phyloP scores from a whole-genome alignment of 2,113 vertebrate genomes.

The Psittacus erithacus region DNA sequence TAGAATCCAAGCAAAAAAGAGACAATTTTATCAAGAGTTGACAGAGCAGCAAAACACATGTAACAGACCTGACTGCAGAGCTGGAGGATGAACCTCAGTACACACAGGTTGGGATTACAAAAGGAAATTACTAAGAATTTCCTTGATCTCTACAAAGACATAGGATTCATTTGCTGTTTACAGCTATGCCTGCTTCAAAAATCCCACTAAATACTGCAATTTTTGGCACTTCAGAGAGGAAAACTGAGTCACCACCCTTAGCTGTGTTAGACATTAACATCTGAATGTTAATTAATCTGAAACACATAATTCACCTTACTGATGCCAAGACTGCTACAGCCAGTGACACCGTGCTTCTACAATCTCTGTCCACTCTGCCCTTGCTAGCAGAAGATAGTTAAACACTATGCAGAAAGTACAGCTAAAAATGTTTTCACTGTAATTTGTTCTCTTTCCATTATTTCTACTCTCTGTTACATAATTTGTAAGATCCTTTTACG shows the following conservation, averaged over 20 bases:
- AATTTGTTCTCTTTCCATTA: background rate
- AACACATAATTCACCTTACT: fast-evolving
- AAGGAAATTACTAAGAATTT: background rate
- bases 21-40: background rate
- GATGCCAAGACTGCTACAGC: background rate
- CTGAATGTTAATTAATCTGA: background rate
- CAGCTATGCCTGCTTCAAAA: background rate
- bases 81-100: background rate
- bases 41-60: background rate
- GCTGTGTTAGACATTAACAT: too few species aligned
- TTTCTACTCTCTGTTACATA: background rate
- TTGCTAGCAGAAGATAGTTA: background rate
- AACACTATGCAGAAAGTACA: background rate
- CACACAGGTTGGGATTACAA: background rate
- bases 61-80: background rate
- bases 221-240: background rate
- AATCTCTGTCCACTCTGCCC: background rate
- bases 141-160: background rate
- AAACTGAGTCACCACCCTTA: background rate
- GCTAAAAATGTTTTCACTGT: fast-evolving
- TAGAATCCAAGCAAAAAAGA: background rate
- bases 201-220: background rate
- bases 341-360: background rate
- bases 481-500: background rate
- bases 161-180: background rate